Evolutionary conservation across 1,140 invertebrate species (phyloP), one percentile per base, ranked within the genome.

Genomic region (Trigoniulus corallinus): DNA sequence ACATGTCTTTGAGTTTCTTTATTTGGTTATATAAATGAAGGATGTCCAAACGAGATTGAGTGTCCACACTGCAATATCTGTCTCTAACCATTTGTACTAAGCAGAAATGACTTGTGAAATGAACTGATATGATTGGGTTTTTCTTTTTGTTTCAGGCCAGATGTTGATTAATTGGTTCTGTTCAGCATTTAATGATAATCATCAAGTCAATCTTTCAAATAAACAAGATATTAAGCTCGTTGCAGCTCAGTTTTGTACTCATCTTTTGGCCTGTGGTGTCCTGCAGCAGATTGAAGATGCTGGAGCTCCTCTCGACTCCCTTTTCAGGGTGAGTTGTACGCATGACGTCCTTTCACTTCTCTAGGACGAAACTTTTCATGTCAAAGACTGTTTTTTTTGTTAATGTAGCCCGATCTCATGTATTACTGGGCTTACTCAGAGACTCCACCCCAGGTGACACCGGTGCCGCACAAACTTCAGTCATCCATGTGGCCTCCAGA

Each of bases 141-240:
- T 34, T 15, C 29, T 34, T 34, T 34, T 34, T 61, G 46, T 68
- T 69, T 41, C 68, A 92, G 88, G 88, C 62, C 80, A 89, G 68
- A 88, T 89, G 80, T 72, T 94, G 55, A 71, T 89, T 44, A 85
- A 88, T 63, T 89, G 87, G 84, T 75, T 91, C 53, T 71, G 82
- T 48, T 85, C 83, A 15, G 78, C 81, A n/a, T 74, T 84, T 52
- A 70, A 72, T 42, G 78, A 86, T 46, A 78, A 78, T 54, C 77
- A 75, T 60, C 76, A 79, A 59, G 62, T 82, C 55, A 65, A 67
- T 34, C 53, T 75, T 45, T 65, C 85, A 34, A 77, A 73, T 34
- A 71, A 74, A 48, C 75, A 80, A 59, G 85, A 88, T 58, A 65
- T 87, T 44, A 80, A 78, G 60, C 74, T 77, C 42, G 65, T 92